Percentiles rank a stretch among this genome's conserved stretches.
phyloP scores from a whole-genome alignment of 2,113 vertebrate species.

The Uria lomvia region DNA sequence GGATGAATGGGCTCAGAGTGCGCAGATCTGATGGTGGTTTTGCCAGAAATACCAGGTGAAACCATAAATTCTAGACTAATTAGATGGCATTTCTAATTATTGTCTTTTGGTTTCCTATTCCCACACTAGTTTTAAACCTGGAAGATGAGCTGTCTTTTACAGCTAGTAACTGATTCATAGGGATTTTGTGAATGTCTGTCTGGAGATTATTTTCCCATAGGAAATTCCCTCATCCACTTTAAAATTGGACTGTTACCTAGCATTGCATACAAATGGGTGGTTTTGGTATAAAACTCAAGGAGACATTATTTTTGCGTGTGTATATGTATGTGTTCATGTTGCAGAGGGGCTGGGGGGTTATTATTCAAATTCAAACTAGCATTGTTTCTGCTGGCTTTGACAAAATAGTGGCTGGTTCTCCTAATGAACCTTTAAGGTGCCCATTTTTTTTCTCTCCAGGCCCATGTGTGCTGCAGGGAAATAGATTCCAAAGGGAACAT shows the following conservation, averaged over 20 bases:
- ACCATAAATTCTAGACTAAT: neutral
- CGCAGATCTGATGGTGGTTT: neutral
- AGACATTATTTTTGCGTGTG: neutral
- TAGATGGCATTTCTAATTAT: neutral
- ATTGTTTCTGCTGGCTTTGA: neutral
- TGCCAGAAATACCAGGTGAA: neutral
- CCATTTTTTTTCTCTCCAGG: neutral
- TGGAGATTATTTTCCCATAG: neutral
- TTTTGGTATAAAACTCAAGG: neutral
- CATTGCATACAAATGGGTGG: neutral
- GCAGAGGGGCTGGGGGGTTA: neutral
- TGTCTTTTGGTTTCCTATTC: neutral
- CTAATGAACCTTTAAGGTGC: slow-evolving; percentile 7
- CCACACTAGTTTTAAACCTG: neutral
- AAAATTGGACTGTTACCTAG: neutral
- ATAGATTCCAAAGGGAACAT: neutral
- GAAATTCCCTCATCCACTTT: neutral
- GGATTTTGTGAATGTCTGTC: neutral
- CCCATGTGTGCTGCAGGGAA: neutral
- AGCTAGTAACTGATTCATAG: neutral
- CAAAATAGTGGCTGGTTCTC: neutral
- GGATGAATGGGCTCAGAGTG: neutral
- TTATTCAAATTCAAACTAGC: neutral
- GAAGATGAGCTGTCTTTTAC: neutral
- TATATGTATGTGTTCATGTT: neutral